Evolutionary conservation across 2,797 vertebrate genomes (phyloP), one percentile per base, ranked within the genome.

Genomic region (Nyctibius grandis): DNA sequence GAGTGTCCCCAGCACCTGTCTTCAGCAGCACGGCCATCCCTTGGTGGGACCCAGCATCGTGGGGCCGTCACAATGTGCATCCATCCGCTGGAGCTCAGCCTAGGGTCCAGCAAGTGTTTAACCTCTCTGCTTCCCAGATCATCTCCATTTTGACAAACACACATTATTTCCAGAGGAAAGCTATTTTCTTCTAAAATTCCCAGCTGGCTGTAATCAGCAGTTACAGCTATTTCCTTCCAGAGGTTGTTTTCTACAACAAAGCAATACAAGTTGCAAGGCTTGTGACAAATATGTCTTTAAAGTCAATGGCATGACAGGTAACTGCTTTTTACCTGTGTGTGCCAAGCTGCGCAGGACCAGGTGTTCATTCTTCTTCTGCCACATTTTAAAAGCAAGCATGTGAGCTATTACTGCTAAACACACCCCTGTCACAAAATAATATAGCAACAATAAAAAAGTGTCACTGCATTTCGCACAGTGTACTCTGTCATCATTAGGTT

Each of bases 341-440:
- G 48, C 72, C 88, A 59, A 77, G 83, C 56, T 81, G 70, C 36
- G 80, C n/a, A 36, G 70, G 86, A 87, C 87, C 68, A 69, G 67
- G 36, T 53, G 38, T 29, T 91, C 0, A 0, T 20, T 87, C 82
- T 50, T 82, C 67, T 76, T 56, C n/a, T 84, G 61, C 44, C 65
- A 50, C 1, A 0, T 50, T 87, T 80, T 40, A 89, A 77, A 85
- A 76, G 47, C 64, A 65, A 72, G 5, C 12, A 8, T 42, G 47
- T 19, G 88, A 93, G 93, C 75, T 75, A 63, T 63, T 73, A 61
- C 60, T 68, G 73, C 47, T 92, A 88, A 88, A 92, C 40, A 85
- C 64, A 89, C 42, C 57, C 34, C 78, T 75, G 69, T 17, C 60
- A 82, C 61, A 65, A 45, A 42, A 64, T 13, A 51, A 17, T 14